Evolutionary conservation across 1,140 invertebrate genomes (phyloP).

Genomic region (Drosophila aff.): DNA sequence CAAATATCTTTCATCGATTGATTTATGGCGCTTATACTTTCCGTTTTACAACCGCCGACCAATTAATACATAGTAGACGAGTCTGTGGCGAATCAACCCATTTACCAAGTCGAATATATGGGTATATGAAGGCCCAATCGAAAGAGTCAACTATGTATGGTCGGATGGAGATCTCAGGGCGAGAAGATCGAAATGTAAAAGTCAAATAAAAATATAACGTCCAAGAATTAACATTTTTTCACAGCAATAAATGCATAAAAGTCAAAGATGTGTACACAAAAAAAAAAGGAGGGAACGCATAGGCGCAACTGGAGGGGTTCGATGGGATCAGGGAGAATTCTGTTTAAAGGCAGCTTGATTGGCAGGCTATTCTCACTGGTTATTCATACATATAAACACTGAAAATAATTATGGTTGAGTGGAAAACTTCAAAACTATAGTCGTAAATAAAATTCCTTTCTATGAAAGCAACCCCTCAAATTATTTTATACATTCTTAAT

Average conservation of each 20-base stretch:
- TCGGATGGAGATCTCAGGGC: slow-evolving; percentile 41
- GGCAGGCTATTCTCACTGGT: not conserved
- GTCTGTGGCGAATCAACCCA: slow-evolving; percentile 44
- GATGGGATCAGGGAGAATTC: slow-evolving; percentile 8
- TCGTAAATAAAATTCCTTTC: not conserved
- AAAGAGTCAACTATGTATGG: slow-evolving; percentile 59
- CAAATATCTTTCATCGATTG: slow-evolving; percentile 32
- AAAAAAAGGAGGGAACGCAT: slow-evolving; percentile 5
- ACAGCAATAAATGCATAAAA: slow-evolving; percentile 68
- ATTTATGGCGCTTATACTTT: slow-evolving; percentile 50
- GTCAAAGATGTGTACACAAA: slow-evolving; percentile 47
- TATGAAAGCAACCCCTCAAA: not conserved
- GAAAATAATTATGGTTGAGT: not conserved
- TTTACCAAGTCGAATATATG: slow-evolving; percentile 29
- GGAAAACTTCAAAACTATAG: not conserved
- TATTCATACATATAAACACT: not conserved
- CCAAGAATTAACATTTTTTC: slow-evolving; percentile 66
- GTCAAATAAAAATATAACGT: slow-evolving; percentile 67
- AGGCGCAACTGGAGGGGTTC: slow-evolving; percentile 9
- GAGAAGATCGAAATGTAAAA: slow-evolving; percentile 52
- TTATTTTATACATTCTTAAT: not conserved
- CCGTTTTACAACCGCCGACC: slow-evolving; percentile 39
- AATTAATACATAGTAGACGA: slow-evolving; percentile 61
- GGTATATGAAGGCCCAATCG: slow-evolving; percentile 22
- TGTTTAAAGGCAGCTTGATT: slow-evolving; percentile 20